Evolutionary conservation across 2,888 invertebrate species (phyloP), one percentile per base, ranked within the genome.

Genomic region (Barypeithes pellucidus): DNA sequence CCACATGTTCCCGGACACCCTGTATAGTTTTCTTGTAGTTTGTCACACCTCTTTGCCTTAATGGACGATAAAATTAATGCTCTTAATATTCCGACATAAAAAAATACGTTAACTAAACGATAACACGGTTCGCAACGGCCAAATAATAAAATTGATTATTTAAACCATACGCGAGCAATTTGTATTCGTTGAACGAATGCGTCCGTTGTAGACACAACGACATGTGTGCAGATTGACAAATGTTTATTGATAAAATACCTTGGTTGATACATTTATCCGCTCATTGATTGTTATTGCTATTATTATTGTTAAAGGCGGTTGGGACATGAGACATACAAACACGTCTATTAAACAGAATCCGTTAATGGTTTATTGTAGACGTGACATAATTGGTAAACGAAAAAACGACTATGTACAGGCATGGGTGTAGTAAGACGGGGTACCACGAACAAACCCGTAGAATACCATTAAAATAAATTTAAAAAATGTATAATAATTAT

Each of bases 131-230:
- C 4, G 3, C 18, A 50, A 22, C 47, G 47, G 52, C 29, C 29
- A 54, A 54, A 54, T 29, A 54, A 54, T 29, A 54, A 14, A 54
- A 54, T 29, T 24, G 52, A 54, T 54, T 54, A 29, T 54, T 54
- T 54, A 54, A 54, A 54, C 29, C 14, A 54, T 50, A 22, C 50
- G 50, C 5, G 11, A 50, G 9, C 50, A n/a, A 50, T 50, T 50
- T 22, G 22, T 50, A 50, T 50, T 50, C 50, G n/a, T 22, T 50
- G 3, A 50, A 50, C 22, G 50, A 22, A 50, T 22, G 12, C 22
- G 50, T 50, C n/a, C 16, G 1, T 5, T 50, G 50, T 22, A 50
- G 12, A 50, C n/a, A 50, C 47, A 18, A 1, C 47, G 20, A 20
- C 47, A 47, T 47, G 20, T 50, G 16, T n/a, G 20, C 22, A 22